phyloP scores from a whole-genome alignment of 2,888 invertebrate genomes.

The Phyllotreta cruciferae region DNA sequence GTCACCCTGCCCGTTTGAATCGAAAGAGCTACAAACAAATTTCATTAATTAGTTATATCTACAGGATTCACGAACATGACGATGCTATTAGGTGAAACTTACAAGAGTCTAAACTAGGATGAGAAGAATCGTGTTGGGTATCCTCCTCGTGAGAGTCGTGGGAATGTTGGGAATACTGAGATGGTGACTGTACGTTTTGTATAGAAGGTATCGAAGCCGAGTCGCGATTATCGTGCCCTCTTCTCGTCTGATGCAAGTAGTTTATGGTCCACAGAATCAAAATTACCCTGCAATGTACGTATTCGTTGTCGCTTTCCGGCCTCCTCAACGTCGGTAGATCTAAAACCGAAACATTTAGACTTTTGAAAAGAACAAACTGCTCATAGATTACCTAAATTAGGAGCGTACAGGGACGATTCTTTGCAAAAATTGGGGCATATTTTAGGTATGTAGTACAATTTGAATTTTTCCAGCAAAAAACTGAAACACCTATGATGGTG shows the following conservation, averaged over 20 bases:
- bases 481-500: constrained; percentile 86
- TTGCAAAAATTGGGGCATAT: constrained; percentile 88
- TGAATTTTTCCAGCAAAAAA: constrained; percentile 91
- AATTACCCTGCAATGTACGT: constrained; percentile 78
- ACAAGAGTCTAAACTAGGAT: constrained; percentile 71
- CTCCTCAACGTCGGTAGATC: constrained; percentile 79
- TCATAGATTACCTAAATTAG: constrained; percentile 71
- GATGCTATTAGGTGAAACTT: constrained; percentile 43
- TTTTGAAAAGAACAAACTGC: constrained; percentile 1
- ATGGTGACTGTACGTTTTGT: constrained; percentile 29
- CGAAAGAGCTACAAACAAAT: constrained; percentile 52
- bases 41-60: not conserved
- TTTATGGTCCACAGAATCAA: constrained; percentile 90
- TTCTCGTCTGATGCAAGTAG: constrained; percentile 79
- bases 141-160: constrained; percentile 61
- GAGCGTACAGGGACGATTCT: constrained; percentile 82
- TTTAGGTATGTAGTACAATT: constrained; percentile 85
- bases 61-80: no score
- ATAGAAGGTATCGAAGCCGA: constrained; percentile 32
- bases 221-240: constrained; percentile 58
- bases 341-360: constrained; percentile 46
- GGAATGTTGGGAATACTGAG: constrained; percentile 43
- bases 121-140: constrained; percentile 65
- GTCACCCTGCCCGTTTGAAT: constrained; percentile 55
- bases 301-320: constrained; percentile 73